Percentiles rank a stretch among this genome's conserved stretches.
phyloP scores from a whole-genome alignment of 2,113 vertebrate species.

The Heteronetta atricapilla region DNA sequence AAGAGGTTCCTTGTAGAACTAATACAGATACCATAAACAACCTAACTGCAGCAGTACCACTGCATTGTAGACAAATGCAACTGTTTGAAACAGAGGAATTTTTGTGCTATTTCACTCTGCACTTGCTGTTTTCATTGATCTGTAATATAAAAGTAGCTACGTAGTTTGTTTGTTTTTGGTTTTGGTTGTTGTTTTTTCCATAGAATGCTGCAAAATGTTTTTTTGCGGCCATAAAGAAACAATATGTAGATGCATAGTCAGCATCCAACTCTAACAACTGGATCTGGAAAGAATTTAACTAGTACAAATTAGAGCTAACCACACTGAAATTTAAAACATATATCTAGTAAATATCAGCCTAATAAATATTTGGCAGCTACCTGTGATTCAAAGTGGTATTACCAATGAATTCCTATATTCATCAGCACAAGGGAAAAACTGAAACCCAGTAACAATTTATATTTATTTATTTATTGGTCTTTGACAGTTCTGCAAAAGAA shows the following conservation, averaged over 20 bases:
- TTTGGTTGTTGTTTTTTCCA: background rate
- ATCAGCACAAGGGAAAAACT: background rate
- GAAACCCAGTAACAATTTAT: background rate
- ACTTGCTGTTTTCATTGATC: background rate
- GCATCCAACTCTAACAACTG: background rate
- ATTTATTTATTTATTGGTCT: background rate
- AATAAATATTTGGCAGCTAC: background rate
- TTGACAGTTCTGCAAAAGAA: background rate
- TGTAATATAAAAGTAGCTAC: background rate
- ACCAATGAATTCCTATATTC: background rate
- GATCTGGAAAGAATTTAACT: background rate
- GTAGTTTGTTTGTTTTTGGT: too few relatives aligned
- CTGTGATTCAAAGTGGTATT: background rate
- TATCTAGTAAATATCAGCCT: background rate
- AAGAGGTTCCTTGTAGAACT: background rate
- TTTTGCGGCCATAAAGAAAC: background rate
- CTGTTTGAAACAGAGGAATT: background rate
- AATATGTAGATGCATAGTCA: background rate
- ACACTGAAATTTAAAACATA: background rate
- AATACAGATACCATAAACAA: background rate
- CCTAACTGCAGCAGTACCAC: background rate
- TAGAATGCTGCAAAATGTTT: background rate
- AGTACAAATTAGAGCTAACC: background rate
- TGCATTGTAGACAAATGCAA: background rate
- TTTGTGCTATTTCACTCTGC: background rate